Evolutionary conservation across 2,797 vertebrate genomes (phyloP).

Genomic region (Gymnocypris eckloni): DNA sequence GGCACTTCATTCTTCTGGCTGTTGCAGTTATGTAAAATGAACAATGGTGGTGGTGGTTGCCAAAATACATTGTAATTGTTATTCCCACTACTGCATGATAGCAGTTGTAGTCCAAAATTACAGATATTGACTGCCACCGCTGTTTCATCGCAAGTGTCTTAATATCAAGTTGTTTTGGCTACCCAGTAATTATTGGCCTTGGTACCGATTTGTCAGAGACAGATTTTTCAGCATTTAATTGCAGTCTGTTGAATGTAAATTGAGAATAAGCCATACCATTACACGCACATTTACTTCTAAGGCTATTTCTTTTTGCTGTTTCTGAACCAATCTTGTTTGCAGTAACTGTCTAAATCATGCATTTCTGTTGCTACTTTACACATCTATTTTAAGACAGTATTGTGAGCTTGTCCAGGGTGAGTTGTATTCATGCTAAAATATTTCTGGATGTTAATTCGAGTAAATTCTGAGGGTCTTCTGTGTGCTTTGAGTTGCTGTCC

Average conservation of each 20-base stretch:
- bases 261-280: constrained; percentile 77
- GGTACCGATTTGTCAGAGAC: constrained; percentile 22
- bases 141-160: constrained; percentile 29
- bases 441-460: constrained; percentile 49
- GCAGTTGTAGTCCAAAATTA: constrained; percentile 14
- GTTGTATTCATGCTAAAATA: constrained; percentile 42
- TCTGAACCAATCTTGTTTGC: constrained; percentile 36
- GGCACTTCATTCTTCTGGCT: constrained; percentile 37
- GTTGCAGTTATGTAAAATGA: constrained; percentile 26
- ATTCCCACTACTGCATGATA: constrained; percentile 35
- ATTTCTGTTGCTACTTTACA: constrained; percentile 42
- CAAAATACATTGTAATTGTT: constrained; percentile 16
- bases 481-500: constrained; percentile 46
- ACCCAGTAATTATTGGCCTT: constrained; percentile 16
- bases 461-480: constrained; percentile 35
- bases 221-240: constrained; percentile 14
- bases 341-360: neutral
- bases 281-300: constrained; percentile 65
- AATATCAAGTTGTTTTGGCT: constrained; percentile 36
- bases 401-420: constrained; percentile 53
- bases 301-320: constrained; percentile 65
- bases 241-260: constrained; percentile 73
- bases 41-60: constrained; percentile 18
- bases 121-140: constrained; percentile 1
- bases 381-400: constrained; percentile 48